Conservation (phyloP, 2,797 vertebrate genomes). For the Tadarida brasiliensis region DNA sequence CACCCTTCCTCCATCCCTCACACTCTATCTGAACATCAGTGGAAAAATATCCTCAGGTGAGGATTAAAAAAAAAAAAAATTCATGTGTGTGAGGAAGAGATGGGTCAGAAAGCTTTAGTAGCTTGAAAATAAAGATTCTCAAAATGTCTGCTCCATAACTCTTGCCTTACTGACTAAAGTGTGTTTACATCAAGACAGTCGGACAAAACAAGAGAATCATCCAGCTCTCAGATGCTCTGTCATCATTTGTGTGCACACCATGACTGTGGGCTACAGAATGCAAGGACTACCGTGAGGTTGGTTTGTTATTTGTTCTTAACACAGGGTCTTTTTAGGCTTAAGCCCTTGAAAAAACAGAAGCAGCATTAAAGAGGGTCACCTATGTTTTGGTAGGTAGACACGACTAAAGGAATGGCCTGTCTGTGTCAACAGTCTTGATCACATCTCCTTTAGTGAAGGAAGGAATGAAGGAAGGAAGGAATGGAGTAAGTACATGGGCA, state of each 20-base stretch:
- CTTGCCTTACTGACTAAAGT: neutral
- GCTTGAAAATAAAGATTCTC: constrained; percentile 48
- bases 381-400: neutral
- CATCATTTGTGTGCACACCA: neutral
- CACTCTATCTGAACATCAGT: too few relatives aligned
- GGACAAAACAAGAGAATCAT: neutral
- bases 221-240: neutral
- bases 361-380: neutral
- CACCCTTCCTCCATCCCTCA: too few relatives aligned
- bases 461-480: neutral
- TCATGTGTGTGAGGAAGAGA: neutral
- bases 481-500: neutral
- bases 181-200: neutral
- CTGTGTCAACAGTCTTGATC: neutral
- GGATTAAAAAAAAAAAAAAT: neutral
- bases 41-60: too few relatives aligned
- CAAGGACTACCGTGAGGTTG: neutral
- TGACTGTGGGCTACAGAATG: neutral
- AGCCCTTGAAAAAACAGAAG: neutral
- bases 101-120: neutral
- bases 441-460: neutral
- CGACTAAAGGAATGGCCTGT: neutral
- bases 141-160: constrained; percentile 14
- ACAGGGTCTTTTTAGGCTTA: neutral
- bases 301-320: neutral